Conservation (phyloP, 2,797 vertebrate species). For the Austrolebias charrua region DNA sequence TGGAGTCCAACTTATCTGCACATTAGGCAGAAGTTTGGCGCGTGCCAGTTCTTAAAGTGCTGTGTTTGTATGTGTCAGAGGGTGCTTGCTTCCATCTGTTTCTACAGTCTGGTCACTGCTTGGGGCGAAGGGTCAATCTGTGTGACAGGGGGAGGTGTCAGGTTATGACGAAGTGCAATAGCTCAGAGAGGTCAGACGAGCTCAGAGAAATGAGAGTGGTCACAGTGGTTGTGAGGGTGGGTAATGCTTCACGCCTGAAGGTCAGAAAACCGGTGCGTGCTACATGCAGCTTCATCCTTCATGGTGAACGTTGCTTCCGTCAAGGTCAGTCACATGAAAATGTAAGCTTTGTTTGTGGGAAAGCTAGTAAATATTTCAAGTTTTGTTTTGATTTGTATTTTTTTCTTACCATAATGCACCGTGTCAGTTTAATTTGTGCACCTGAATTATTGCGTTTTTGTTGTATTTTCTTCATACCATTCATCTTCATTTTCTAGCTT, state of each 20-base stretch:
- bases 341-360: not conserved
- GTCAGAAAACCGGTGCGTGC: slow-evolving; percentile 38
- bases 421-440: not conserved
- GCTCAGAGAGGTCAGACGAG: slow-evolving; percentile 43
- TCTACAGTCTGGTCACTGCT: slow-evolving; percentile 56
- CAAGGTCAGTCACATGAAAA: slow-evolving; percentile 23
- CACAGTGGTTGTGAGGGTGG: slow-evolving; percentile 18
- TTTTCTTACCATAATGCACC: not conserved
- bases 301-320: slow-evolving; percentile 11
- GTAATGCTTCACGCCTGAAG: slow-evolving; percentile 40
- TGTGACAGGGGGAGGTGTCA: slow-evolving; percentile 63
- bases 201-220: slow-evolving; percentile 40
- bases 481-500: too few species aligned
- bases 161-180: slow-evolving; percentile 53
- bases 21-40: slow-evolving; percentile 9
- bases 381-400: not conserved
- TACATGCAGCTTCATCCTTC: slow-evolving; percentile 27
- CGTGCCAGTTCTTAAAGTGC: slow-evolving; percentile 13
- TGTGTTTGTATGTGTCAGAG: slow-evolving; percentile 32
- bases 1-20: not conserved
- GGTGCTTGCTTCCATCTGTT: slow-evolving; percentile 54
- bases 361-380: not conserved
- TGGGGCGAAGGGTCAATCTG: slow-evolving; percentile 63
- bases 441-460: too few species aligned
- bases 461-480: too few species aligned